These are phyloP conservation scores for Oxyteleia sp. DNA, from an alignment of 2,888 invertebrate genomes.

Conservation along the genomic window DNA sequence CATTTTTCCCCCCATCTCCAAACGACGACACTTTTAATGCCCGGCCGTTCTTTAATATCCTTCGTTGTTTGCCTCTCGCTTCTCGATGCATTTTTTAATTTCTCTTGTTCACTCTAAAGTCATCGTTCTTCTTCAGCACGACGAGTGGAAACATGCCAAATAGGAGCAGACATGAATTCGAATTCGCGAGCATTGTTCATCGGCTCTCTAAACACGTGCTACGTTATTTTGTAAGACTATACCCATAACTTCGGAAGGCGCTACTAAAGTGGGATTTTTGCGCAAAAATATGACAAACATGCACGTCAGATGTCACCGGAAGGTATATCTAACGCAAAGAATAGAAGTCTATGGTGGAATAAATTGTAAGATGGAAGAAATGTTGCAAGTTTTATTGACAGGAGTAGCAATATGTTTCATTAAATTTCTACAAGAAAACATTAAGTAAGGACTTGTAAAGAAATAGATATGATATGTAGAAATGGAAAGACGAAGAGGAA, in stretches of 20 bases:
- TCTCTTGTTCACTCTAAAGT: conserved; percentile 59
- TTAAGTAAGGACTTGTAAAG: no score
- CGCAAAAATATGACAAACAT: no score
- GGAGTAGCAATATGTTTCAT: no score
- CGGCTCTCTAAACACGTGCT: conserved; percentile 61
- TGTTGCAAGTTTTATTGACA: no score
- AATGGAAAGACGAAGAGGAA: no score
- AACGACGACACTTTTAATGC: conserved; percentile 73
- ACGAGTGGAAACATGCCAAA: conserved; percentile 70
- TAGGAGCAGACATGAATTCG: conserved; percentile 57
- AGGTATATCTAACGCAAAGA: no score
- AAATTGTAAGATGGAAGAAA: no score
- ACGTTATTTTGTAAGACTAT: conserved; percentile 47
- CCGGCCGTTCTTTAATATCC: conserved; percentile 74
- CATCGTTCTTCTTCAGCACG: conserved; percentile 56
- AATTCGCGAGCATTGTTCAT: conserved; percentile 66
- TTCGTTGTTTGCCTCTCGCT: conserved; percentile 64
- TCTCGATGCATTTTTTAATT: conserved; percentile 71
- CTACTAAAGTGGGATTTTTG: neutral
- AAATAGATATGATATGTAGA: no score
- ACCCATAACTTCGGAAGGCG: conserved; percentile 11
- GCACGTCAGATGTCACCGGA: no score
- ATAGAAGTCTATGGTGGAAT: no score
- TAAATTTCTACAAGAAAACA: no score
- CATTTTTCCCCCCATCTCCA: conserved; percentile 59